These are phyloP conservation scores for Cataglyphis rosenhaueri DNA, from an alignment of 2,888 invertebrate genomes.

Conservation along the genomic window DNA sequence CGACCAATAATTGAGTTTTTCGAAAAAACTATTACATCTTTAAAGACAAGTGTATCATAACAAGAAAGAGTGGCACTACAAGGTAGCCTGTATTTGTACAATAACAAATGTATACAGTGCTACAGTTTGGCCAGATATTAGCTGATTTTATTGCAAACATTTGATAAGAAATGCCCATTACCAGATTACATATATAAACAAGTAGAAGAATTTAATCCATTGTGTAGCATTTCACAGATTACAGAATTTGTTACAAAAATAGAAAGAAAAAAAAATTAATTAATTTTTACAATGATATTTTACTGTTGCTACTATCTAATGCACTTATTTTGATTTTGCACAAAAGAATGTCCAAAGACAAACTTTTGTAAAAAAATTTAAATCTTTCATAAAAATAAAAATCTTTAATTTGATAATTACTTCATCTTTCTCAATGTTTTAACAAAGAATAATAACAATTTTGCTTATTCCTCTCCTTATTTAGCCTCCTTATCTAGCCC, in stretches of 20 bases:
- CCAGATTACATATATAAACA: neutral
- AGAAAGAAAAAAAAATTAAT: neutral
- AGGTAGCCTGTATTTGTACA: conserved; percentile 82
- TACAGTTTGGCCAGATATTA: conserved; percentile 75
- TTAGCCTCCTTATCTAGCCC: neutral
- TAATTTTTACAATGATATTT: neutral
- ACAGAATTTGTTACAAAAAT: conserved; percentile 1
- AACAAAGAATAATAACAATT: neutral
- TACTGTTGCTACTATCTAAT: neutral
- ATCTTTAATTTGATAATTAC: neutral
- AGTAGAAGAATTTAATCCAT: neutral
- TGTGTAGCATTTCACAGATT: neutral
- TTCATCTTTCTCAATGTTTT: neutral
- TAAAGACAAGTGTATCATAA: conserved; percentile 54
- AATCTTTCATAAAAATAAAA: neutral
- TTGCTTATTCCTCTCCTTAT: neutral
- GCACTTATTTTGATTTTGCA: neutral
- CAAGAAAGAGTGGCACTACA: conserved; percentile 78
- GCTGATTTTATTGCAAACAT: conserved; percentile 75
- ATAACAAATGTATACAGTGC: conserved; percentile 82
- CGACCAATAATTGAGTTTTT: conserved; percentile 41
- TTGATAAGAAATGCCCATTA: conserved; percentile 76
- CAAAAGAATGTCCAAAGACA: neutral
- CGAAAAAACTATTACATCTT: neutral
- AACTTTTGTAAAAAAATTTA: neutral